Evolutionary conservation across 2,888 invertebrate genomes (phyloP).

Genomic region (Cepaea hortensis): DNA sequence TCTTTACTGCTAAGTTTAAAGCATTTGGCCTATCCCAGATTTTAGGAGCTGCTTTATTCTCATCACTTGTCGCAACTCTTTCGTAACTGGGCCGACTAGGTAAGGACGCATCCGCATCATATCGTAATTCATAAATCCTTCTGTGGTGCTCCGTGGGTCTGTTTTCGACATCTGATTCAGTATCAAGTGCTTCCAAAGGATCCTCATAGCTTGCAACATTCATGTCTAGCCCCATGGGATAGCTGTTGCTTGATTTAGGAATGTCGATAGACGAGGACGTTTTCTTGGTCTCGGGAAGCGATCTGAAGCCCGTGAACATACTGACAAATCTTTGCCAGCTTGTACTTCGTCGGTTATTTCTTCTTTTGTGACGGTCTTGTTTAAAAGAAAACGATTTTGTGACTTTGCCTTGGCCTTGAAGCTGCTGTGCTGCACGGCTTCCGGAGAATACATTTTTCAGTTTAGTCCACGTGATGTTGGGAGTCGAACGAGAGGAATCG

Average conservation of each 20-base stretch:
- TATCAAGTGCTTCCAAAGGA: background rate
- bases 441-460: slow-evolving; percentile 45
- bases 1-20: slow-evolving; percentile 1
- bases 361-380: slow-evolving; percentile 5
- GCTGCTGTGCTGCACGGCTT: slow-evolving; percentile 12
- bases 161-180: background rate
- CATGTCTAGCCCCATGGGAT: slow-evolving; percentile 30
- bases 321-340: slow-evolving; percentile 45
- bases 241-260: slow-evolving; percentile 25
- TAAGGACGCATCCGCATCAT: background rate
- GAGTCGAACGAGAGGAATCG: background rate
- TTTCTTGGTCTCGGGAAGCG: slow-evolving; percentile 38
- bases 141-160: background rate
- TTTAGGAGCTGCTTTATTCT: background rate
- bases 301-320: slow-evolving; percentile 40
- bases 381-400: background rate
- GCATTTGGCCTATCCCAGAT: background rate
- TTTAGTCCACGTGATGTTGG: slow-evolving; percentile 24
- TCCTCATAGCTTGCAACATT: background rate
- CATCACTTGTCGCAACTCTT: background rate
- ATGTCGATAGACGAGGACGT: background rate
- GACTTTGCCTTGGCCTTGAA: background rate
- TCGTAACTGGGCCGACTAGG: background rate
- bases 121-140: background rate
- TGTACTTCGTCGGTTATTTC: background rate